Base-by-base conservation (phyloP, 2,797 vertebrate species). In the Alca torda region DNA sequence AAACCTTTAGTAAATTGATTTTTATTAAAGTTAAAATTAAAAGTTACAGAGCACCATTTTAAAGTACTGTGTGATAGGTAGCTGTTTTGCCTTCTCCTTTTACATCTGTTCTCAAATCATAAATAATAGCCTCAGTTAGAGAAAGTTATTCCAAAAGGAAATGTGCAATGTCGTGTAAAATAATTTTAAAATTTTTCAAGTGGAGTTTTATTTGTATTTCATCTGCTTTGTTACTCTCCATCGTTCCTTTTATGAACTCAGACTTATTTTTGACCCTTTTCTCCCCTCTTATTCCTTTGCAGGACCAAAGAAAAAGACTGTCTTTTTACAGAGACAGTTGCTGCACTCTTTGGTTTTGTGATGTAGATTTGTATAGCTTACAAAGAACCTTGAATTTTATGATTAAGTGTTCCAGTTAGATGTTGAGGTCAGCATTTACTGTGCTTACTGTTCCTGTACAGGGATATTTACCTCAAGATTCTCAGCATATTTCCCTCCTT, bases 381-480 rank as follows among this genome's bases (percentile, higher is more conserved):
- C 3, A 6, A 93, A 91, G 69, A 65, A 70, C 7, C 6, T 88
- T 80, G 67, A 85, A 25, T 86, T 95, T 95, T 80, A 75, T 64
- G 82, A 84, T 82, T 13, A 93, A 89, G 33, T 69, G 57, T 77
- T 96, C 75, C 69, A 59, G 67, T 85, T 87, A 89, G 92, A 96
- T 57, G 43, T 87, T 86, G 84, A 82, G 61, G 28, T 90, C 6
- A 2, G 45, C 50, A 63, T 94, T 97, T 94, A 59, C 74, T 94
- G 80, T 13, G 3, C 82, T 87, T 90, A 61, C 74, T 81, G 54
- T 90, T 92, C 64, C 61, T 43, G 77, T 78, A 35, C 82, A 87
- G 48, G 68, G 70, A 69, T 93, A 91, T 89, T 91, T 93, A 76
- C 90, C 67, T 88, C 63, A 61, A 94, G 77, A 74, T 90, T 95